Conservation (phyloP, 2,113 vertebrate genomes). For the Butorides virescens region DNA sequence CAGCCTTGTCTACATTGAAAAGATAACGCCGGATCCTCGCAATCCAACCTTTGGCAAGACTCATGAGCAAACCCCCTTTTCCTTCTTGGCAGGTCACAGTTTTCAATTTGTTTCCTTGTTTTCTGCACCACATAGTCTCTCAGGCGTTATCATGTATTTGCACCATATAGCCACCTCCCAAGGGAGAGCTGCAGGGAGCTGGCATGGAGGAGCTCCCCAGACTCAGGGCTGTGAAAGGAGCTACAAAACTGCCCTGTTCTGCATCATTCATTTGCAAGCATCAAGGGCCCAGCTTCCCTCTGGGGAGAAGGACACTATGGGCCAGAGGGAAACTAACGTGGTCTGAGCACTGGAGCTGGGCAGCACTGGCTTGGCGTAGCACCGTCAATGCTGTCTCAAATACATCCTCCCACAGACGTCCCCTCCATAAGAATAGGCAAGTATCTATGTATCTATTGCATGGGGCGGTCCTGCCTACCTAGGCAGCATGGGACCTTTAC, state of each 20-base stretch:
- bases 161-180: not conserved
- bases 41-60: not conserved
- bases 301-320: not conserved
- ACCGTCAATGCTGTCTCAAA: not conserved
- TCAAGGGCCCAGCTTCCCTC: not conserved
- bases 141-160: not conserved
- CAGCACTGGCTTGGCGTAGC: not conserved
- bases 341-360: not conserved
- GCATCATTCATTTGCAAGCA: not conserved
- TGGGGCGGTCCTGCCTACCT: not conserved
- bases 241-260: not conserved
- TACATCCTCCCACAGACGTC: not conserved
- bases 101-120: not conserved
- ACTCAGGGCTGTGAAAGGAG: not conserved
- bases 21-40: not conserved
- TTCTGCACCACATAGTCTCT: not conserved
- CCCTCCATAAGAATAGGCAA: not conserved
- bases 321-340: not conserved
- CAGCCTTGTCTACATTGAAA: not conserved
- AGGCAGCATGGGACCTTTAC: not conserved
- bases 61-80: not conserved
- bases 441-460: not conserved
- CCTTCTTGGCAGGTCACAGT: not conserved
- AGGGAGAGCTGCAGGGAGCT: not conserved
- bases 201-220: not conserved